Base-by-base conservation (phyloP, 2,797 vertebrate species). In the Thripadectes ignobilis region DNA sequence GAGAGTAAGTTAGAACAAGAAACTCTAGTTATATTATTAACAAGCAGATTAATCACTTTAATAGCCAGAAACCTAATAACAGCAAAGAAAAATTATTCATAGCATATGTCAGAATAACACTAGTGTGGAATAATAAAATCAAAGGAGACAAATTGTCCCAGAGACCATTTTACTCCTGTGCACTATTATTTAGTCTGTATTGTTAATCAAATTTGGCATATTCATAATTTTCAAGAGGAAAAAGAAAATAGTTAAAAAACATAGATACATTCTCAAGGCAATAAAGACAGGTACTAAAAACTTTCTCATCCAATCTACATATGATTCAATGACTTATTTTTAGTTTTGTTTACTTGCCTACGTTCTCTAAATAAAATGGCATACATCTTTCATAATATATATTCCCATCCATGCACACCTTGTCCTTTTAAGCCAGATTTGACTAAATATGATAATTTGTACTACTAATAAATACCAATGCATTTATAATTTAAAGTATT, bases 11-110 rank as follows among this genome's bases (percentile, higher is more conserved):
- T 66, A 90, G 85, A 85, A 91, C 67, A 87, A 91, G 80, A 82
- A 91, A 89, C 14, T 73, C 45, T 9, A 59, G 17, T 36, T 90
- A 36, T 7, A 49, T 63, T 58, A 88, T 93, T 92, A 95, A 87
- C 32, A 87, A 87, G 32, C 10, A 91, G 55, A 89, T 92, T 54
- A 94, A 92, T 97, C 38, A 94, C 36, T 94, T 85, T 67, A 82
- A 93, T 82, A 85, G 61, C 45, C 67, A 89, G 49, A 87, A 89
- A 62, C 4, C 6, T 71, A 82, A 27, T 63, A 78, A 79, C 23
- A 85, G 45, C 45, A 82, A 79, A 66, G 74, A 92, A 79, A 95
- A 94, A 77, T 39, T 39, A 93, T 88, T 92, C 81, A 88, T 45
- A 62, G 63, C 55, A 41, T 4, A 2, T 78, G 71, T 67, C 80